Evolutionary conservation across 2,888 invertebrate species (phyloP).

Genomic region (Acrobasis suavella): DNA sequence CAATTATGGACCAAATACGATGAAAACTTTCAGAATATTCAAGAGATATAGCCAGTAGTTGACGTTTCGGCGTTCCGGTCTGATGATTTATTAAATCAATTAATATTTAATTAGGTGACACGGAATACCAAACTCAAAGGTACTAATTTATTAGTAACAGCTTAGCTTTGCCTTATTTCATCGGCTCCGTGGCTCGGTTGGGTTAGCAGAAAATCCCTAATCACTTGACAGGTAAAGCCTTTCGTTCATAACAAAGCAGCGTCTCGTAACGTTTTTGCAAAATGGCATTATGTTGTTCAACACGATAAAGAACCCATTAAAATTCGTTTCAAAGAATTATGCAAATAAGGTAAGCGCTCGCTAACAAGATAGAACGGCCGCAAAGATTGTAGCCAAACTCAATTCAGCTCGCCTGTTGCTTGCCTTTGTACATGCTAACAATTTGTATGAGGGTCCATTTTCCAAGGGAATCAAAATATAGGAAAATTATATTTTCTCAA

Average conservation of each 20-base stretch:
- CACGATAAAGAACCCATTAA: conserved; percentile 68
- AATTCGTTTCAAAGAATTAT: conserved; percentile 73
- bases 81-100: too few relatives aligned
- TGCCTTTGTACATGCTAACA: conserved; percentile 44
- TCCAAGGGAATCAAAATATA: conserved; percentile 28
- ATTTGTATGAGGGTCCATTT: conserved; percentile 33
- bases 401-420: conserved; percentile 62
- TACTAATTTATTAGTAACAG: conserved; percentile 5
- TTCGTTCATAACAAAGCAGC: conserved; percentile 32
- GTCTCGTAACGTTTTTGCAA: conserved; percentile 46
- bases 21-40: too few relatives aligned
- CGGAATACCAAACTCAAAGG: neutral
- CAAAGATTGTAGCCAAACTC: conserved; percentile 71
- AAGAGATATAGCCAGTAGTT: too few relatives aligned
- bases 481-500: too few relatives aligned
- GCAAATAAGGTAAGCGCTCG: conserved; percentile 68
- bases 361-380: conserved; percentile 63
- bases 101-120: neutral
- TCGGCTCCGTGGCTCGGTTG: neutral
- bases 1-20: too few relatives aligned
- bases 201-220: conserved; percentile 33
- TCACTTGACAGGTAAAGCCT: conserved; percentile 50
- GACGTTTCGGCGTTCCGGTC: too few relatives aligned
- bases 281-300: conserved; percentile 64
- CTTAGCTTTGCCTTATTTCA: neutral